phyloP scores from a whole-genome alignment of 1,140 invertebrate species.

The Ips typographus region DNA sequence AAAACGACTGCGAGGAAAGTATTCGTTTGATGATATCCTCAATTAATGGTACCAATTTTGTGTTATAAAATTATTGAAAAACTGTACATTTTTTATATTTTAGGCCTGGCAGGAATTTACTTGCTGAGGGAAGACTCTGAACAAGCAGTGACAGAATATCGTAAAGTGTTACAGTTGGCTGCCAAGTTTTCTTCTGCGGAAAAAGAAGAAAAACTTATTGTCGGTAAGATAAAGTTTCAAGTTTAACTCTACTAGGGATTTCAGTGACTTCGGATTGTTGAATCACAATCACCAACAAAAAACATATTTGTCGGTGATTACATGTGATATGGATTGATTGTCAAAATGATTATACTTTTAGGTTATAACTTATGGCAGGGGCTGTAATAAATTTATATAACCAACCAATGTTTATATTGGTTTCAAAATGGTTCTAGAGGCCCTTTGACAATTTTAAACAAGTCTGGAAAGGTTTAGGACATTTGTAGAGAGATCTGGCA shows the following conservation, averaged over 20 bases:
- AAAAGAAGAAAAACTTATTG: constrained; percentile 41
- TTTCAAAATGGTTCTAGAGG: neutral
- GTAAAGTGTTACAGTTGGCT: constrained; percentile 59
- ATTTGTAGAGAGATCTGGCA: no score
- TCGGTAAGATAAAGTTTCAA: constrained; percentile 33
- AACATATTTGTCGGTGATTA: no score
- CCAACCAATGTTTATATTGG: neutral
- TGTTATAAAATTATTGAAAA: neutral
- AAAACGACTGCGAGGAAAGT: constrained; percentile 65
- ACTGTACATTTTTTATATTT: constrained; percentile 23
- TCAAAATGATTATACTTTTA: no score
- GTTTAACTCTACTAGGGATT: no score
- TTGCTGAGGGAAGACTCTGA: constrained; percentile 60
- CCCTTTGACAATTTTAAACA: no score
- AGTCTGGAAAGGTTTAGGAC: no score
- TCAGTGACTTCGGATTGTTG: no score
- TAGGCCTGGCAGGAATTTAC: constrained; percentile 62
- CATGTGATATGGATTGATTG: no score
- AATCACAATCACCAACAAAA: no score
- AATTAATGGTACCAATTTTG: constrained; percentile 59
- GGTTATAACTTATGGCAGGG: no score
- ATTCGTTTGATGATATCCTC: constrained; percentile 64
- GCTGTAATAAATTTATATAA: neutral
- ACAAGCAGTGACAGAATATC: constrained; percentile 63
- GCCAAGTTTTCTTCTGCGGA: constrained; percentile 56